These are phyloP conservation scores for Pomatostomus ruficeps DNA, from an alignment of 2,113 vertebrate genomes.

Conservation along the genomic window DNA sequence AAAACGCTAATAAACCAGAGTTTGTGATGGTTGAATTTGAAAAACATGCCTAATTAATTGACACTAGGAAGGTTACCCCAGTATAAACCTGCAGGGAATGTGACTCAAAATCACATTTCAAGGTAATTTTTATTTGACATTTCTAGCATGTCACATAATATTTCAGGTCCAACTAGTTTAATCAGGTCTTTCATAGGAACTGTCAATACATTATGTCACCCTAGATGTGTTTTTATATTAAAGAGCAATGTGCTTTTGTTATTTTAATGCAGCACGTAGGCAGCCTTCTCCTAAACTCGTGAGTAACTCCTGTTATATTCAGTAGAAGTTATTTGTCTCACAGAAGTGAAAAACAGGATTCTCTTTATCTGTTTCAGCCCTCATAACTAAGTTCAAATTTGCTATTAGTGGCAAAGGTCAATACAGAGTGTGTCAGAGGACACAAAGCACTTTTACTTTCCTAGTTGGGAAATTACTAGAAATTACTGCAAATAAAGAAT, in stretches of 20 bases:
- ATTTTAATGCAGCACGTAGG: background rate
- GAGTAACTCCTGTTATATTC: background rate
- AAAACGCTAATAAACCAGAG: background rate
- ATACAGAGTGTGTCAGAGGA: background rate
- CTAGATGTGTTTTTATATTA: background rate
- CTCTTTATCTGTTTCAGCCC: background rate
- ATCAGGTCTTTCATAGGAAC: background rate
- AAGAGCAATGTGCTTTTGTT: background rate
- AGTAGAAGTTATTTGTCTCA: background rate
- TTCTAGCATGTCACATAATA: background rate
- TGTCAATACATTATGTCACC: background rate
- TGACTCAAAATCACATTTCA: background rate
- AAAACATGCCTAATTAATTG: background rate
- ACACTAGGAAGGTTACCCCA: background rate
- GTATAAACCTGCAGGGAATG: background rate
- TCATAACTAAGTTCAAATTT: background rate
- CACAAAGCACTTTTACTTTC: background rate
- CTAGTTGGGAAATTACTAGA: background rate
- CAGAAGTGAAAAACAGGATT: background rate
- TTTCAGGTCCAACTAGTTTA: background rate
- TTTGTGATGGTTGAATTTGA: background rate
- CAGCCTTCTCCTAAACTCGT: background rate
- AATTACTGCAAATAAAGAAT: background rate
- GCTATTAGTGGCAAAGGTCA: background rate
- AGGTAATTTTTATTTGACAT: background rate